Evolutionary conservation across 2,113 vertebrate genomes (phyloP), one percentile per base, ranked within the genome.

Genomic region (Tor tambroides): DNA sequence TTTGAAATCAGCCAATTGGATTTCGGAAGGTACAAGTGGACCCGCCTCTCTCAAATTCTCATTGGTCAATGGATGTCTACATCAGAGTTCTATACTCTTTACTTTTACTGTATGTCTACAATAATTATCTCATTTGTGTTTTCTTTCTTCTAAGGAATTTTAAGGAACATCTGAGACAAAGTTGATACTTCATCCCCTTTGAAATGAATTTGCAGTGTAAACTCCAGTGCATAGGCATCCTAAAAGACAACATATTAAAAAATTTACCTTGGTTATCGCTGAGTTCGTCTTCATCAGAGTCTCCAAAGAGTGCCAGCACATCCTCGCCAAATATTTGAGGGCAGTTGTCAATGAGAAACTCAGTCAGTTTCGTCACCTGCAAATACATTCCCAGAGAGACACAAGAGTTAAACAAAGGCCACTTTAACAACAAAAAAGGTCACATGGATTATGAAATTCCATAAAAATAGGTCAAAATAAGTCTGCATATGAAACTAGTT

Each of bases 281-380:
- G 86, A 93, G 91, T 38, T 95, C 95, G 0, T 95, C 95, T 23
- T 95, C 91, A 61, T 92, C 91, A 26, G 81, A 87, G n/a, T 89
- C 82, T 14, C 89, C 92, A 69, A 88, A 65, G n/a, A 94, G 81
- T 7, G 91, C 89, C 0, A 80, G 87, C n/a, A 89, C 78, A 77
- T 93, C 91, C 21, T 96, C 93, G 75, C 94, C 95, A 91, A 96
- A 96, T 91, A 97, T 92, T 90, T 95, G 93, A 12, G 84, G 90
- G 87, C 95, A 96, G 89, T 96, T 94, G 75, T 96, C 94, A 86
- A 96, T 97, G 65, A 97, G 94, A 87, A 97, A 96, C 90, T 95
- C 92, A 59, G 96, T 95, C 89, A 97, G 32, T 0, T 67, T 41
- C n/a, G 95, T 95, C 80, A 97, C 93, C 96, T 97, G 90, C 78